A percentile compares a stretch with the other conserved stretches of the same genome.
Conservation (phyloP, 2,888 invertebrate genomes). For the Napeogenes inachia region DNA sequence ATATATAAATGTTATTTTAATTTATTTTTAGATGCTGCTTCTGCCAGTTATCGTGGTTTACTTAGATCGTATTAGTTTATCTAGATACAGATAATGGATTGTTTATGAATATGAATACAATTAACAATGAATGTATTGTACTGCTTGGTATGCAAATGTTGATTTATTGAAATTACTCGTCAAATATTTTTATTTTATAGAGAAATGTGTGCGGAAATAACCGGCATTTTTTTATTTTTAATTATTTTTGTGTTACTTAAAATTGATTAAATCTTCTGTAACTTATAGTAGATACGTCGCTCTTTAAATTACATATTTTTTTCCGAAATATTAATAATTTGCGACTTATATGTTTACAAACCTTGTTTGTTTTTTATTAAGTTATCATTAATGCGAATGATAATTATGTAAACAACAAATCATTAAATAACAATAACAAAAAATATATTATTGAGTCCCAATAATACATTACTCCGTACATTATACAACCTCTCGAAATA, state of each 20-base stretch:
- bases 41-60: neutral
- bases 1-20: neutral
- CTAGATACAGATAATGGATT: conserved; percentile 9
- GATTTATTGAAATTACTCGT: conserved; percentile 21
- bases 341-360: too few relatives aligned
- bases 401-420: too few relatives aligned
- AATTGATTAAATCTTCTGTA: neutral
- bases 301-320: too few relatives aligned
- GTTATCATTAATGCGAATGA: too few relatives aligned
- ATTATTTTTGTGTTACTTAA: neutral
- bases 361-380: too few relatives aligned
- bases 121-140: conserved; percentile 40
- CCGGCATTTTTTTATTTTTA: too few relatives aligned
- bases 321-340: too few relatives aligned
- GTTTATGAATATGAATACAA: conserved; percentile 29
- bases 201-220: neutral
- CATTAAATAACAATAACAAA: too few relatives aligned
- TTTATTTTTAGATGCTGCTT: neutral
- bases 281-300: too few relatives aligned
- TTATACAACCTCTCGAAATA: too few relatives aligned
- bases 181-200: neutral
- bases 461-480: neutral
- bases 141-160: conserved; percentile 24
- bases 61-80: conserved; percentile 12
- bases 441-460: neutral